Evolutionary conservation across 2,797 vertebrate species (phyloP).

Genomic region (Benthosema pterotum): DNA sequence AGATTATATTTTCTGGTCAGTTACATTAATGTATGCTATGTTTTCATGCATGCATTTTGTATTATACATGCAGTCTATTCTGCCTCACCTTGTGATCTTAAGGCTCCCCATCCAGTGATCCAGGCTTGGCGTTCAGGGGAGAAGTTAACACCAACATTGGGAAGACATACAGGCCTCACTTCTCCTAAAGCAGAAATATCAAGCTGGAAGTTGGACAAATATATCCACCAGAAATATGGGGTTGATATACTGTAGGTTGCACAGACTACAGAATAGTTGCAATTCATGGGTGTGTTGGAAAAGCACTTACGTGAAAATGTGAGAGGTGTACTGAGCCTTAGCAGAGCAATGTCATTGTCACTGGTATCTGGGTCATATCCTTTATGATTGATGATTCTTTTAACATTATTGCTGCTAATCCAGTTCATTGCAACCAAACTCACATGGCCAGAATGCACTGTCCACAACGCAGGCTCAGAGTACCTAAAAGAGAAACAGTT

Average conservation of each 20-base stretch:
- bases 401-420: slow-evolving; percentile 24
- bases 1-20: too few species aligned
- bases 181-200: slow-evolving; percentile 39
- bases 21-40: too few species aligned
- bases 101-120: slow-evolving; percentile 91
- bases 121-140: slow-evolving; percentile 70
- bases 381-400: slow-evolving; percentile 78
- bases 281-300: not conserved
- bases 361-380: slow-evolving; percentile 74
- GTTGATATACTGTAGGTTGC: too few species aligned
- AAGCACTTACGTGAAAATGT: slow-evolving; percentile 72
- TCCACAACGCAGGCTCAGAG: slow-evolving; percentile 68
- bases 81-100: slow-evolving; percentile 46
- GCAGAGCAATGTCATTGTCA: slow-evolving; percentile 87
- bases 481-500: slow-evolving; percentile 12
- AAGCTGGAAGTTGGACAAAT: not conserved
- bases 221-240: not conserved
- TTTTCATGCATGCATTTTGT: too few species aligned
- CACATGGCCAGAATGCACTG: slow-evolving; percentile 76
- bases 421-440: slow-evolving; percentile 47
- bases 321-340: slow-evolving; percentile 81
- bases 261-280: not conserved
- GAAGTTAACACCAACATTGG: slow-evolving; percentile 81
- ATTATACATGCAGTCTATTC: not conserved
- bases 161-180: slow-evolving; percentile 87